Conservation (phyloP, 2,113 vertebrate genomes). For the Sarotherodon lohbergeri region DNA sequence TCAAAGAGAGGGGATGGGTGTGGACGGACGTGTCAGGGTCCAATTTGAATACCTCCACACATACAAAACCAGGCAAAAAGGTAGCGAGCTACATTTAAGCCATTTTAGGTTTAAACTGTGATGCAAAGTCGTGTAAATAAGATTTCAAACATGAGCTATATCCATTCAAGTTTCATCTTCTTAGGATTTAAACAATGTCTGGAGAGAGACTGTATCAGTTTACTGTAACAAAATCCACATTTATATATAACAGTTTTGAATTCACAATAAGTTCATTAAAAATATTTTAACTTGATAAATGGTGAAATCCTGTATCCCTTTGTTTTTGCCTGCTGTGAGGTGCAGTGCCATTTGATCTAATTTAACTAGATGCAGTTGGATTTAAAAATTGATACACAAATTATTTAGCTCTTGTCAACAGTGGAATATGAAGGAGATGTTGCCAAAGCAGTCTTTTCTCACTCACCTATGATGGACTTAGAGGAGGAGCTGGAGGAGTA, state of each 20-base stretch:
- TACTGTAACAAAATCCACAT: not conserved
- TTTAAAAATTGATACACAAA: not conserved
- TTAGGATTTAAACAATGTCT: not conserved
- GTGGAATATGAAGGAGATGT: fast-evolving
- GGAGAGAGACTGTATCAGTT: not conserved
- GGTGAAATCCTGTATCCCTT: not conserved
- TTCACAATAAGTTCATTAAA: not conserved
- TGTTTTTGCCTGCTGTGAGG: not conserved
- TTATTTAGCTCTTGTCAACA: not conserved
- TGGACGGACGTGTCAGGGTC: not conserved
- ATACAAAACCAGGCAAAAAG: not conserved
- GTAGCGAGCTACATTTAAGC: not conserved
- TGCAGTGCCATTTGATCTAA: not conserved
- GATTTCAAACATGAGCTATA: too few relatives aligned
- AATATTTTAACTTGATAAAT: not conserved
- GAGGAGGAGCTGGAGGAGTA: constrained; percentile 75
- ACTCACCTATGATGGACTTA: constrained; percentile 85
- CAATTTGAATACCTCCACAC: not conserved
- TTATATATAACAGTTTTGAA: fast-evolving
- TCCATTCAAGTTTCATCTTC: not conserved
- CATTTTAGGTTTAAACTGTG: not conserved
- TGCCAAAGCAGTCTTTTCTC: not conserved
- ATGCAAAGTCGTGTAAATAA: not conserved
- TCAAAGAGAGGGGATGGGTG: not conserved
- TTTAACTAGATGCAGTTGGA: not conserved